Conservation (phyloP, 2,888 invertebrate species). For the Nephrocerus scutellatus region DNA sequence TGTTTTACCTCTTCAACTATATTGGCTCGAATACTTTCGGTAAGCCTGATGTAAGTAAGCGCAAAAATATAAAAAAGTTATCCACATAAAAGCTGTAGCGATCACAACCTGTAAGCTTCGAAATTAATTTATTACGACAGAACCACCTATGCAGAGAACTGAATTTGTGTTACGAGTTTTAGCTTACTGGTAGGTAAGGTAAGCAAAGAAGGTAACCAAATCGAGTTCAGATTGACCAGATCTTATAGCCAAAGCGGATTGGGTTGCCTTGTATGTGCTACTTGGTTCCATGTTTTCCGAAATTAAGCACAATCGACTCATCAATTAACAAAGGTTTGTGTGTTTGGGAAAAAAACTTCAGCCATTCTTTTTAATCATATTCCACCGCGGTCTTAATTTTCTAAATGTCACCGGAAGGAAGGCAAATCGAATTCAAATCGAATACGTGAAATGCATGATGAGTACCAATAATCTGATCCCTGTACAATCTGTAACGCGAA, state of each 20-base stretch:
- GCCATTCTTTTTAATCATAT: constrained; percentile 2
- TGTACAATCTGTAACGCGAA: constrained; percentile 7
- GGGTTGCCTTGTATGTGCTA: too few relatives aligned
- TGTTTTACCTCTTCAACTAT: too few relatives aligned
- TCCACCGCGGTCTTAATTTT: background rate
- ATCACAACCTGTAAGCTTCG: constrained; percentile 4
- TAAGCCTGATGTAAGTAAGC: too few relatives aligned
- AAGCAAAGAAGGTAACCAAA: constrained; percentile 5
- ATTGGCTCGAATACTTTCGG: too few relatives aligned
- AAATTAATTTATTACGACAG: constrained; percentile 9
- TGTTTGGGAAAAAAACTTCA: constrained; percentile 3
- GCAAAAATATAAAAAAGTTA: too few relatives aligned
- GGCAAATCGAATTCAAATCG: constrained; percentile 4
- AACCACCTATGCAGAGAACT: constrained; percentile 4
- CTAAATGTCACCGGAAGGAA: constrained; percentile 3
- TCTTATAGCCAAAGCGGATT: too few relatives aligned
- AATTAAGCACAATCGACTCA: constrained; percentile 2
- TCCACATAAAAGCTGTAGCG: too few relatives aligned
- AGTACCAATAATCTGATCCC: too few relatives aligned
- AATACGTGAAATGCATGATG: constrained; percentile 4
- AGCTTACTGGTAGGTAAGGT: constrained; percentile 6
- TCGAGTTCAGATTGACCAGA: constrained; percentile 1
- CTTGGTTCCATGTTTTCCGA: constrained; percentile 5
- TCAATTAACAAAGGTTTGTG: constrained; percentile 2
- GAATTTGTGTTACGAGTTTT: constrained; percentile 8